Evolutionary conservation across 2,888 invertebrate species (phyloP).

Genomic region (Zele albiditarsus): DNA sequence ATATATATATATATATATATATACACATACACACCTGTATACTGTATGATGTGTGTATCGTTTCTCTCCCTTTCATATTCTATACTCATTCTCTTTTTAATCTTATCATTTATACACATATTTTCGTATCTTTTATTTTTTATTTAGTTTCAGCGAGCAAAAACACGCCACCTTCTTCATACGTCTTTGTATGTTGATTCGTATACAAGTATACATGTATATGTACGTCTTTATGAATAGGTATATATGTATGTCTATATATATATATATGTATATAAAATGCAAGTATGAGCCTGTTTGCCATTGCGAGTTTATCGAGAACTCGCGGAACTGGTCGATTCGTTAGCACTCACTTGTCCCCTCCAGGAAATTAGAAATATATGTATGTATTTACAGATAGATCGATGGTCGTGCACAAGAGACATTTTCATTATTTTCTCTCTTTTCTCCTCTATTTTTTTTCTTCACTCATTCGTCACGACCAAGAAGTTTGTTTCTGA

Average conservation of each 20-base stretch:
- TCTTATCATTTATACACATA: conserved; percentile 28
- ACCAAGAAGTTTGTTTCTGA: not conserved
- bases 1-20: conserved; percentile 12
- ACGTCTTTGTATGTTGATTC: not conserved
- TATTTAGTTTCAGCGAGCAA: conserved; percentile 20
- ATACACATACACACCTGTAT: not conserved
- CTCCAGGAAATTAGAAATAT: conserved; percentile 27
- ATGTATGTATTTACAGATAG: conserved; percentile 10
- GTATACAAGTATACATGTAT: not conserved
- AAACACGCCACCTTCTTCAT: conserved; percentile 45
- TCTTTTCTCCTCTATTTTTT: not conserved
- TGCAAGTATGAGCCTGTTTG: conserved; percentile 32
- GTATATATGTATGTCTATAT: not conserved
- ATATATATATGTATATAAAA: not conserved
- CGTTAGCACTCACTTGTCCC: conserved; percentile 28
- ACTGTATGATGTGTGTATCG: not conserved
- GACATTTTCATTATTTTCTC: not conserved
- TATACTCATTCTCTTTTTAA: conserved; percentile 31
- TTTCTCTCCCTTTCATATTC: not conserved
- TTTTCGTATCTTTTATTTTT: conserved; percentile 30
- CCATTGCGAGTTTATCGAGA: conserved; percentile 36
- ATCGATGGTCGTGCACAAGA: not conserved
- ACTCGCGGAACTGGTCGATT: conserved; percentile 39
- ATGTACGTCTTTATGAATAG: no score
- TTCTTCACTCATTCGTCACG: not conserved